Evolutionary conservation across 2,888 invertebrate species (phyloP).

Genomic region (Brenthis hecate): DNA sequence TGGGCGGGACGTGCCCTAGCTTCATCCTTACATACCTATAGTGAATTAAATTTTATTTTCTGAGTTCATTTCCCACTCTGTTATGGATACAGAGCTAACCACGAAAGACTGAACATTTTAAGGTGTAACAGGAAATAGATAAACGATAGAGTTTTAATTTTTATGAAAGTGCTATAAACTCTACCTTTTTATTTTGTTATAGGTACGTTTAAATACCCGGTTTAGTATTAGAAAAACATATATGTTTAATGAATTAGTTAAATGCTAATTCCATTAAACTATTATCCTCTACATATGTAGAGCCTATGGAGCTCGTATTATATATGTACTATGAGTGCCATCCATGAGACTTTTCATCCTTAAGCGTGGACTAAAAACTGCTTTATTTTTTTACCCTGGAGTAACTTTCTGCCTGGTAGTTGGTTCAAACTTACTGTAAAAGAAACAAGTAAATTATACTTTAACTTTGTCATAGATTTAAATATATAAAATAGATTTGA

Average conservation of each 20-base stretch:
- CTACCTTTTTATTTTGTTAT: too few species aligned
- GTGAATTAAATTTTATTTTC: conserved; percentile 54
- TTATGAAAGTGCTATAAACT: too few species aligned
- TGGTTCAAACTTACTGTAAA: conserved; percentile 6
- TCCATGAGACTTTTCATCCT: conserved; percentile 24
- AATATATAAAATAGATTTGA: neutral
- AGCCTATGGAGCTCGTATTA: too few species aligned
- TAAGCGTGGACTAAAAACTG: conserved; percentile 27
- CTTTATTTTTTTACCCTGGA: conserved; percentile 6
- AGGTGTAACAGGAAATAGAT: too few species aligned
- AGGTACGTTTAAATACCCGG: too few species aligned
- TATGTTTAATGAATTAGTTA: too few species aligned
- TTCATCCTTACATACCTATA: conserved; percentile 43
- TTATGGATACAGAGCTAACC: too few species aligned
- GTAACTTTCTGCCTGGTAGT: neutral
- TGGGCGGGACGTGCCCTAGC: conserved; percentile 53
- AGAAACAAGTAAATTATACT: neutral
- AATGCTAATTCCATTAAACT: conserved; percentile 36
- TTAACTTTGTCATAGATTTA: neutral
- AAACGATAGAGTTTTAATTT: too few species aligned
- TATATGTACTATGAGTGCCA: neutral
- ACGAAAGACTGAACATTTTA: too few species aligned
- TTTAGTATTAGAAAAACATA: too few species aligned
- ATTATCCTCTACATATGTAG: neutral
- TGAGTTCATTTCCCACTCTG: conserved; percentile 59